phyloP scores from a whole-genome alignment of 2,888 invertebrate species.

The Callyntrura guangdongensis region DNA sequence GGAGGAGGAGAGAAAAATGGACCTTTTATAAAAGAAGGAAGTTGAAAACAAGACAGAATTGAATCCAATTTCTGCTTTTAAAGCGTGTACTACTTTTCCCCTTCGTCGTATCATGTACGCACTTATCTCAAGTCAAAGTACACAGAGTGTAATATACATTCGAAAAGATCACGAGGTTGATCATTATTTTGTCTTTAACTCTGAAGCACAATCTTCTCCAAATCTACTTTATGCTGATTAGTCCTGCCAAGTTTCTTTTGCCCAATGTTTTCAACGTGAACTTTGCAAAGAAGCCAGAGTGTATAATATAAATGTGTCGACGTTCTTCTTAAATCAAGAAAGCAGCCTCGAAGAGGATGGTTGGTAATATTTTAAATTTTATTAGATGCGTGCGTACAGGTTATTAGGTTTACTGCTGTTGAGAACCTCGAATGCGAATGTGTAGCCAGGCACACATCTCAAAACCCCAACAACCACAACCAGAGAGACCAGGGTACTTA shows the following conservation, averaged over 20 bases:
- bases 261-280: neutral
- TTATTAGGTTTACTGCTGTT: conserved; percentile 36
- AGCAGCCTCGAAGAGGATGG: conserved; percentile 13
- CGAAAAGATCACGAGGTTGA: conserved; percentile 6
- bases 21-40: conserved; percentile 18
- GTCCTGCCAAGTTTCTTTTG: conserved; percentile 66
- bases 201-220: conserved; percentile 35
- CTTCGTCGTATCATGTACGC: neutral
- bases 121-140: neutral
- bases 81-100: neutral
- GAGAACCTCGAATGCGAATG: neutral
- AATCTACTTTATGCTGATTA: conserved; percentile 73
- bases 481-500: neutral
- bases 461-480: conserved; percentile 12
- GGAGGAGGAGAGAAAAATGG: conserved; percentile 27
- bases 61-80: conserved; percentile 32
- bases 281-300: neutral
- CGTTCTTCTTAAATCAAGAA: neutral
- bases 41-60: conserved; percentile 50
- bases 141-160: neutral
- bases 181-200: conserved; percentile 29
- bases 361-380: conserved; percentile 59
- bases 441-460: neutral
- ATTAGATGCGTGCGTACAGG: conserved; percentile 65
- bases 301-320: neutral